Percentiles rank a stretch among this genome's conserved stretches.
These are phyloP conservation scores for Odontomyia ornata DNA, from an alignment of 2,888 invertebrate species.

Conservation along the genomic window DNA sequence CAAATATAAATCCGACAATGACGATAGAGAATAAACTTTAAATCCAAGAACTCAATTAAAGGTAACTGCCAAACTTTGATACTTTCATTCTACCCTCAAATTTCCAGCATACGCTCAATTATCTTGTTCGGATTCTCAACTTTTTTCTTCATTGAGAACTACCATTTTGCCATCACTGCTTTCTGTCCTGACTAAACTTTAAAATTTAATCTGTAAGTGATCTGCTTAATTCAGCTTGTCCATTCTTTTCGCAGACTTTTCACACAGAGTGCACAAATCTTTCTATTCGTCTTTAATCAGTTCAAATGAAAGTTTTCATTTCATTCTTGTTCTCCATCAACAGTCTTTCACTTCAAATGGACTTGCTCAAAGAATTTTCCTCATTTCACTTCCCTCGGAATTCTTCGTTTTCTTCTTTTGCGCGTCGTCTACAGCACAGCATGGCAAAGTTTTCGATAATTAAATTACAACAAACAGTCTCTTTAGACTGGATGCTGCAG, in stretches of 20 bases:
- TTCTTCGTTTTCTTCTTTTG: neutral
- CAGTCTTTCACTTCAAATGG: neutral
- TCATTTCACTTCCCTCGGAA: neutral
- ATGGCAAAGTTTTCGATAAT: constrained; percentile 47
- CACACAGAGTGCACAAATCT: neutral
- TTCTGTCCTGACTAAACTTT: neutral
- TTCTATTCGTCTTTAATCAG: neutral
- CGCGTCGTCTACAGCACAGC: neutral
- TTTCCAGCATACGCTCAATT: no score
- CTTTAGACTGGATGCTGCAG: constrained; percentile 1
- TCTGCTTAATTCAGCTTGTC: neutral
- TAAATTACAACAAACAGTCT: constrained; percentile 48
- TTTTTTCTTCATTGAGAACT: neutral
- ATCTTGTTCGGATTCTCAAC: no score
- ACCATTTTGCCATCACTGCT: neutral
- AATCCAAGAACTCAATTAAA: no score
- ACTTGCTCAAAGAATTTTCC: neutral
- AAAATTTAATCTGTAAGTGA: constrained; percentile 1
- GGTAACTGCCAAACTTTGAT: no score
- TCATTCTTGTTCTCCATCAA: neutral
- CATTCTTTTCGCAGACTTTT: neutral
- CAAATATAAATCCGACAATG: no score
- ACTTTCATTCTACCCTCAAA: no score
- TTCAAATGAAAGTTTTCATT: neutral
- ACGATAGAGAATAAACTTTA: no score